These are phyloP conservation scores for Chrysina gloriosa DNA, from an alignment of 2,888 invertebrate genomes.

Conservation along the genomic window DNA sequence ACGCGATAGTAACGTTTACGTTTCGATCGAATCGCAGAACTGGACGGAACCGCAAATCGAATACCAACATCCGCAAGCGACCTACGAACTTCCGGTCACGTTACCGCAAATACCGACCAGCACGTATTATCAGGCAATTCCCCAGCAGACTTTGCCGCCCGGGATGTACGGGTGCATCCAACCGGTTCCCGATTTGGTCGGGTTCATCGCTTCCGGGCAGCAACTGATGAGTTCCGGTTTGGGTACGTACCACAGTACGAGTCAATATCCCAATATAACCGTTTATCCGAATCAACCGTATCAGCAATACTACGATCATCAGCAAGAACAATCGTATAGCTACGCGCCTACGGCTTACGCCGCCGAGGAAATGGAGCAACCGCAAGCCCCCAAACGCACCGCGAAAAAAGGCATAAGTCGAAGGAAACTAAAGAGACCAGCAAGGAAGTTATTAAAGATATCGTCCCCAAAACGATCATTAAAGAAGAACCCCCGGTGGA, in stretches of 20 bases:
- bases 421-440: constrained; percentile 9
- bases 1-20: neutral
- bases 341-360: constrained; percentile 5
- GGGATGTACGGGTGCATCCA: constrained; percentile 66
- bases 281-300: constrained; percentile 41
- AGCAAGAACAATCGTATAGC: constrained; percentile 28
- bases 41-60: constrained; percentile 50
- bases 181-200: constrained; percentile 66
- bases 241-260: constrained; percentile 63
- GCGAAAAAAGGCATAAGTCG: constrained; percentile 52
- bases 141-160: constrained; percentile 47
- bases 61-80: constrained; percentile 53
- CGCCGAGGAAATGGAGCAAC: constrained; percentile 3
- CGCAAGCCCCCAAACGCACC: constrained; percentile 45
- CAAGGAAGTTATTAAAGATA: too few species aligned
- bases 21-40: constrained; percentile 18
- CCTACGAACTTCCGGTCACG: constrained; percentile 46
- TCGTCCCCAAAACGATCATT: too few species aligned
- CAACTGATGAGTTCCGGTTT: constrained; percentile 66
- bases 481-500: constrained; percentile 30
- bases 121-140: constrained; percentile 47
- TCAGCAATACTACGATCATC: constrained; percentile 49
- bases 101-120: constrained; percentile 42
- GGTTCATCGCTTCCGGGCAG: constrained; percentile 66
- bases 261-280: constrained; percentile 49